Conservation (phyloP, 1,140 invertebrate genomes). For the Drosophila arizonae region DNA sequence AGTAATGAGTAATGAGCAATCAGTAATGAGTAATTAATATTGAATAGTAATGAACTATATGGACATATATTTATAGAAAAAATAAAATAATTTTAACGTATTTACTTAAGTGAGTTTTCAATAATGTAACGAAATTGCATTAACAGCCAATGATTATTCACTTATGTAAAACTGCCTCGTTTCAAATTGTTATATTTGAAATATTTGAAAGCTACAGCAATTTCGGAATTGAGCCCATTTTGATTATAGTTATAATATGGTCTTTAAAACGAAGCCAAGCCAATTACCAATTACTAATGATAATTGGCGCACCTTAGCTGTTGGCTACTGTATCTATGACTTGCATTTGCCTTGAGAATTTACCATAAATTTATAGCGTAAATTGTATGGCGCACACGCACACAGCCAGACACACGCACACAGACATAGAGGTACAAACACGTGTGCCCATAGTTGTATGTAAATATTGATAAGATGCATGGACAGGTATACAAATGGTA, state of each 20-base stretch:
- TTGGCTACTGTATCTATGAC: constrained; percentile 32
- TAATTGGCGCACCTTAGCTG: constrained; percentile 34
- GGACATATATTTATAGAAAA: no score
- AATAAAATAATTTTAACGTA: no score
- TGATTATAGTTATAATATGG: constrained; percentile 3
- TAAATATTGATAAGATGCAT: constrained; percentile 59
- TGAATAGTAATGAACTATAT: no score
- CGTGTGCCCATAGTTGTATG: constrained; percentile 50
- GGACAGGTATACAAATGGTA: constrained; percentile 28
- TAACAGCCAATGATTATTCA: not conserved
- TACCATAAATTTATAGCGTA: constrained; percentile 49
- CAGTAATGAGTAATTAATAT: no score
- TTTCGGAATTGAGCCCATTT: not conserved
- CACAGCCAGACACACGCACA: constrained; percentile 1
- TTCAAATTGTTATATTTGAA: not conserved
- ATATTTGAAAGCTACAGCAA: not conserved
- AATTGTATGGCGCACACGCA: constrained; percentile 22
- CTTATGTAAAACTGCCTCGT: not conserved
- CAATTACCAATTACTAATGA: constrained; percentile 45
- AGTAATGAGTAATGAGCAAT: no score
- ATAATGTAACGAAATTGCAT: no score
- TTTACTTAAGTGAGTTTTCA: no score
- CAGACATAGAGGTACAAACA: not conserved
- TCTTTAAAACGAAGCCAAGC: not conserved
- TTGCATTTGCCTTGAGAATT: constrained; percentile 41